These are phyloP conservation scores for Salvelinus namaycush DNA, from an alignment of 2,113 vertebrate genomes.

Conservation along the genomic window DNA sequence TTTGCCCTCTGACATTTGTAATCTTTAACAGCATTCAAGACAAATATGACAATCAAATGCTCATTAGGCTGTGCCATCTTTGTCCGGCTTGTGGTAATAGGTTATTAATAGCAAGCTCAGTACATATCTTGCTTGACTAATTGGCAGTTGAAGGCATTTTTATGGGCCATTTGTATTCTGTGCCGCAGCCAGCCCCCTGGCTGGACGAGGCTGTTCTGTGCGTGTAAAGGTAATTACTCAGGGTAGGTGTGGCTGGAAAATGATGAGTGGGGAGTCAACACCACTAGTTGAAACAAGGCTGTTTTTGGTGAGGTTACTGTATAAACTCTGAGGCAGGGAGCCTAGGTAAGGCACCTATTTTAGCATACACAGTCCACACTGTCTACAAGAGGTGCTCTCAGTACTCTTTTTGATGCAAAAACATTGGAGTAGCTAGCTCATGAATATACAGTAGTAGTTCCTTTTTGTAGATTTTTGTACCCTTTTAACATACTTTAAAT, in stretches of 20 bases:
- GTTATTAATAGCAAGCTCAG: constrained; percentile 46
- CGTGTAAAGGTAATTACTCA: background rate
- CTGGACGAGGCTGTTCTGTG: constrained; percentile 19
- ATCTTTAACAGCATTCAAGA: constrained; percentile 35
- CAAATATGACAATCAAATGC: constrained; percentile 39
- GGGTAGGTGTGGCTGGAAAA: background rate
- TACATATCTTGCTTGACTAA: constrained; percentile 47
- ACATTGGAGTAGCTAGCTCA: too few relatives aligned
- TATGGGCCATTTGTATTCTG: constrained; percentile 9
- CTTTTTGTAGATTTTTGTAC: too few relatives aligned
- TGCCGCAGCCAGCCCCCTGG: background rate
- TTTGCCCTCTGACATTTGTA: constrained; percentile 11
- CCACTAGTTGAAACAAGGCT: background rate
- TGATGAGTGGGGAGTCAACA: background rate
- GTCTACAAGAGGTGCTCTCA: too few relatives aligned
- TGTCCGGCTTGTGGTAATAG: constrained; percentile 32
- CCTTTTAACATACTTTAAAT: too few relatives aligned
- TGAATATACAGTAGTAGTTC: too few relatives aligned
- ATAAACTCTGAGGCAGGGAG: background rate
- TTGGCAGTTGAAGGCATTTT: constrained; percentile 41
- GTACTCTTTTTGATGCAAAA: too few relatives aligned
- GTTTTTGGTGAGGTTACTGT: background rate
- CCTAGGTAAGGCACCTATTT: background rate
- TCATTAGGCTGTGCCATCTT: constrained; percentile 25
- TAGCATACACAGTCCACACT: background rate